phyloP scores from a whole-genome alignment of 2,113 vertebrate genomes.

The Elaphurus davidianus region DNA sequence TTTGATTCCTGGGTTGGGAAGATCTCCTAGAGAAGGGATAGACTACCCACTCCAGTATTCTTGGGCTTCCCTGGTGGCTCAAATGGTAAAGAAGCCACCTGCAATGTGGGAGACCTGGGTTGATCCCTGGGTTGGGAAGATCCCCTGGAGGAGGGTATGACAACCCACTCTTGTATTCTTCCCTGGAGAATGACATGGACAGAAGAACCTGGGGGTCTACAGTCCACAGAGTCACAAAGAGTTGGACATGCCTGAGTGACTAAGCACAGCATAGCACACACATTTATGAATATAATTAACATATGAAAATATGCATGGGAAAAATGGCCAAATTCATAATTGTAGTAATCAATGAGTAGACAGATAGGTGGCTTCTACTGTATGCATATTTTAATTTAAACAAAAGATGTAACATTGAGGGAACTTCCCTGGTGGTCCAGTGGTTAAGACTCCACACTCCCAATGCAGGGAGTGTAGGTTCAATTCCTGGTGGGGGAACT shows the following conservation, averaged over 20 bases:
- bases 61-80: not conserved
- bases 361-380: not conserved
- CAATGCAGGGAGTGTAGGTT: not conserved
- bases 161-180: not conserved
- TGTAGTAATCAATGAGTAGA: not conserved
- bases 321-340: not conserved
- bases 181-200: not conserved
- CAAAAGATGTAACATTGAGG: not conserved
- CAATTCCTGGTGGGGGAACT: not conserved
- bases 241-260: not conserved
- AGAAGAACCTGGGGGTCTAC: not conserved
- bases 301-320: not conserved
- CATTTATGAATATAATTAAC: not conserved
- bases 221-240: not conserved
- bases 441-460: not conserved
- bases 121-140: not conserved
- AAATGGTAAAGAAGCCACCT: not conserved
- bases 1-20: not conserved
- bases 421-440: not conserved
- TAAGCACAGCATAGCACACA: not conserved
- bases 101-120: not conserved
- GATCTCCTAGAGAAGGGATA: not conserved
- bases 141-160: not conserved
- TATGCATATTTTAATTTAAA: not conserved
- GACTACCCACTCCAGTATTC: not conserved